Evolutionary conservation across 2,797 vertebrate genomes (phyloP), one percentile per base, ranked within the genome.

Genomic region (Lycodopsis pacificus): DNA sequence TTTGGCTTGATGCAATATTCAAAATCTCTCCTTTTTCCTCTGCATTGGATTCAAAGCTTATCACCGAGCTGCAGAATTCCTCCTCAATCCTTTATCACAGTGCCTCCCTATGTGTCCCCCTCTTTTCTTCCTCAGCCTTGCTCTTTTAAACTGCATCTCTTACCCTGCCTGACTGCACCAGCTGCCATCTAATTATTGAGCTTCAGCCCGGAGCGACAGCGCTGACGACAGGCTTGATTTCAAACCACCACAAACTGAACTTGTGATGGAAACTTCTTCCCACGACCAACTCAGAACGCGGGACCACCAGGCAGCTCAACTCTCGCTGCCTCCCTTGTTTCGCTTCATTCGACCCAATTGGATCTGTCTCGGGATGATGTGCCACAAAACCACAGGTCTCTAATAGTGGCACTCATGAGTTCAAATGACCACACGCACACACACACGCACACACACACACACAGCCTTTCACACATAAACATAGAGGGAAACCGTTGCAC

Each of bases 201-300:
- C 14, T 68, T 88, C 63, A 51, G 63, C 80, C 78, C 7, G 1
- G 66, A 66, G 78, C 49, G 7, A 63, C 70, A 8, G 40, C 77
- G 73, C 79, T 77, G 77, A 90, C 77, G 69, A 4, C 67, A 79
- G 46, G 25, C 57, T 30, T 79, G 57, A 81, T 77, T 90, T 80
- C 62, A 77, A 86, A 86, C 75, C 67, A 56, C 77, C 65, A 68
- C 79, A 82, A 78, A 73, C 44, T 53, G 48, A 79, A 73, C 14
- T 58, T 82, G 73, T 74, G 67, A 77, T 79, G 81, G 87, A 91
- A 92, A 88, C 59, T 30, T 86, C 65, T 83, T 30, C 56, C 76
- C 53, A 59, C 49, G 74, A 71, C 49, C 30, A 66, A 9, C 25
- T 54, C 22, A 61, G 42, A 68, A 27, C 3, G 48, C 56, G 48